Evolutionary conservation across 2,888 invertebrate species (phyloP), one percentile per base, ranked within the genome.

Genomic region (Apamea epomidion): DNA sequence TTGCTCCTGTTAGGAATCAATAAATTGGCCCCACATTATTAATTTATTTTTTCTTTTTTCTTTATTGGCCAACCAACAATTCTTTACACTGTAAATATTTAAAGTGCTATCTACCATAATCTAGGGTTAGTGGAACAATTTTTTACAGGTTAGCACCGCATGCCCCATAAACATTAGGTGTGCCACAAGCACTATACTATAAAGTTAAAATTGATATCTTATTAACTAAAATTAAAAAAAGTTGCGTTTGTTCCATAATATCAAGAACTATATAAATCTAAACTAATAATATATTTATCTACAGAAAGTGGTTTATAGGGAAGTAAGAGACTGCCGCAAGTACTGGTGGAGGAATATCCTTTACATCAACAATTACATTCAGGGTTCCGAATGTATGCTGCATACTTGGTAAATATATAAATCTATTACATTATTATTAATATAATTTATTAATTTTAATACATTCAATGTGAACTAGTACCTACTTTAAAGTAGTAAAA

Each of bases 291-390:
- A 8, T 32, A 21, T 60, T 29, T 70, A 12, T 45, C 29, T 25
- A 67, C 71, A 80, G 48, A 81, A 42, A 67, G 0, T 16, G 0
- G 29, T 81, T 0, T 60, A 62, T 62, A 45, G 67, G 29, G 92
- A 92, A 80, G 73, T 82, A 18, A 48, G 45, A 0, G 88, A 89
- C 69, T 94, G 94, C 76, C 83, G 90, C 1, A 65, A 64, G 0
- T 80, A 91, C 80, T 94, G 93, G 93, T 94, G 93, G 93, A 72
- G 80, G 1, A 90, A 94, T 77, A 51, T 94, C 7, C 86, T 94
- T 2, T 93, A 92, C 79, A 78, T 94, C 42, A 92, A 93, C 85
- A 94, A 94, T 81, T 94, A 92, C 79, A 58, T 87, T 77, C 74
- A 83, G 10, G n/a, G 51, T 25, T 73, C 85, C 0, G 37, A 14